Evolutionary conservation across 2,113 vertebrate species (phyloP), one percentile per base, ranked within the genome.

Genomic region (Nerophis lumbriciformis): DNA sequence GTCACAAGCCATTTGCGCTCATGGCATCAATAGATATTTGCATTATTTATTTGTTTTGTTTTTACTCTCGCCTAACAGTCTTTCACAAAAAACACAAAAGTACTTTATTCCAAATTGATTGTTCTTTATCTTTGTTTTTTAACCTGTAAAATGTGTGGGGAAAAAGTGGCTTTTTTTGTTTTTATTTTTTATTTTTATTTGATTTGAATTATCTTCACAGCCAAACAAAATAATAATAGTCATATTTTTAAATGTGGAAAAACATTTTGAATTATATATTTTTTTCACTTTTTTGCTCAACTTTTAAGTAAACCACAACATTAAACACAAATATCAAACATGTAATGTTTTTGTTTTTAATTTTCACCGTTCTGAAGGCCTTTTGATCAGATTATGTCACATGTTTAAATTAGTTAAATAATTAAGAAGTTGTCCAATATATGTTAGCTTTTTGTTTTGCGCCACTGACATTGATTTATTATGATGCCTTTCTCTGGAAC

Each of bases 51-150:
- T 62, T 6, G 36, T 52, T 63, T 77, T 6, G 45, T 8, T 53
- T 19, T 57, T 61, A 1, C 36, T 61, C 28, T 28, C 28, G 28
- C 28, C 42, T 63, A 21, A 63, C 53, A 42, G 49, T 11, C 10
- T 14, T 42, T 37, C 7, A 64, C 2, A 51, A 36, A 47, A 64
- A 69, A 69, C 61, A 66, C 49, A 60, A 50, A 61, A 50, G 6
- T 61, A 53, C 65, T 61, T 28, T 57, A 19, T 42, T 39, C 38
- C 38, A 39, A 72, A 74, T 69, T 63, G 79, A 82, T 76, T 69
- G 82, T 72, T 85, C 82, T 89, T 90, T 88, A 88, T 88, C 88
- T 88, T 77, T 87, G 84, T 85, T 88, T 85, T 87, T 86, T 72
- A 83, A 84, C 79, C 80, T 73, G 66, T 61, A 69, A 71, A 66